phyloP scores from a whole-genome alignment of 2,113 vertebrate genomes.

The Burhinus oedicnemus region DNA sequence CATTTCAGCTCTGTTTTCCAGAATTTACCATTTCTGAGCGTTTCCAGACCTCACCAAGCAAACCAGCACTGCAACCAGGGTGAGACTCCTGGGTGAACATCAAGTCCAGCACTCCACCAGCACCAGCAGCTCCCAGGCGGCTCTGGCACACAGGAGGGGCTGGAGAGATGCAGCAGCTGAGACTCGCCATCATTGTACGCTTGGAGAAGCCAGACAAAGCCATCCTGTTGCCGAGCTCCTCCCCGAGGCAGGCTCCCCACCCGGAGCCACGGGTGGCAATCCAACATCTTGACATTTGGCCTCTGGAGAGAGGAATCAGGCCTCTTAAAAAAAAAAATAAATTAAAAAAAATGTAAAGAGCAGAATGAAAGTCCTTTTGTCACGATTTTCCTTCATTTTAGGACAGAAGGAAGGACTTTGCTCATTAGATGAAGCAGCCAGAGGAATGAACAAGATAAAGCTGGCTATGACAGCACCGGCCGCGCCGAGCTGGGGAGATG shows the following conservation, averaged over 20 bases:
- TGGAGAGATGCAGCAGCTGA: neutral
- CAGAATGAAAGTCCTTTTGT: neutral
- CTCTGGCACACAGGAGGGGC: neutral
- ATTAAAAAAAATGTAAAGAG: neutral
- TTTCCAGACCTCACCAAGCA: neutral
- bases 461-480: neutral
- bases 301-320: neutral
- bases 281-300: neutral
- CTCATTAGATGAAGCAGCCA: neutral
- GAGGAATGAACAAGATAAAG: neutral
- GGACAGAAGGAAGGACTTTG: neutral
- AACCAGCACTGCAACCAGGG: neutral
- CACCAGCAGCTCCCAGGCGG: neutral
- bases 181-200: neutral
- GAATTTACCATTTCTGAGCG: neutral
- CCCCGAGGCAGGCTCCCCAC: neutral
- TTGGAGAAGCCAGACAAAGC: neutral
- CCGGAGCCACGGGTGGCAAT: neutral
- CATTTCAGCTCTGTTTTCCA: neutral
- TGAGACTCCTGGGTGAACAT: neutral
- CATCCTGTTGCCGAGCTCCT: neutral
- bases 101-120: neutral
- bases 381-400: neutral
- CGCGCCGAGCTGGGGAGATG: neutral
- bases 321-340: neutral